Evolutionary conservation across 2,888 invertebrate genomes (phyloP).

Genomic region (Blera fallax): DNA sequence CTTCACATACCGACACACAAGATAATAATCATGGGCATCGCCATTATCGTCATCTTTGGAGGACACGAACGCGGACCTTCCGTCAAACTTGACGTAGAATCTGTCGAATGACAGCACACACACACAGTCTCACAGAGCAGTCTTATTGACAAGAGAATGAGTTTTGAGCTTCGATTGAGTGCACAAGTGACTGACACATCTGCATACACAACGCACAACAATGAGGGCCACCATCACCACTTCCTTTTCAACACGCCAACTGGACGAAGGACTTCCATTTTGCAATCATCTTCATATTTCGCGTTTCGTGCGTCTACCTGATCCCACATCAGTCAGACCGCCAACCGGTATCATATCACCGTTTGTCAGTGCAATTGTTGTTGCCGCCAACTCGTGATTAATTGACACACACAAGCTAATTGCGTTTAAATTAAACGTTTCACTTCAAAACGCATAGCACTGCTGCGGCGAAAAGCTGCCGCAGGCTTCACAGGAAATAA

Average conservation of each 20-base stretch:
- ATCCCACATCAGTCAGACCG: constrained; percentile 68
- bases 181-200: constrained; percentile 69
- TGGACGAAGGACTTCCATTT: constrained; percentile 55
- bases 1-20: constrained; percentile 37
- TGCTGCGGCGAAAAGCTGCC: constrained; percentile 49
- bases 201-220: constrained; percentile 51
- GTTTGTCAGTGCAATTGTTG: constrained; percentile 46
- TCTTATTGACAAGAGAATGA: constrained; percentile 66
- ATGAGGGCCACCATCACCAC: neutral
- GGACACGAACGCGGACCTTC: neutral
- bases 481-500: constrained; percentile 64
- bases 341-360: constrained; percentile 71
- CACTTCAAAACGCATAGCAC: constrained; percentile 63
- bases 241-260: constrained; percentile 59
- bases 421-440: constrained; percentile 73
- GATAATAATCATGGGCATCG: constrained; percentile 65
- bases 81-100: constrained; percentile 63
- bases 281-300: constrained; percentile 40
- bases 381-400: constrained; percentile 69
- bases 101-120: constrained; percentile 58
- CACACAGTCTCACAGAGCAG: constrained; percentile 1
- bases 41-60: constrained; percentile 52
- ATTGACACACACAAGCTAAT: constrained; percentile 73
- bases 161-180: constrained; percentile 67
- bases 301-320: constrained; percentile 41